phyloP scores from a whole-genome alignment of 2,797 vertebrate genomes.

The Streptopelia turtur region DNA sequence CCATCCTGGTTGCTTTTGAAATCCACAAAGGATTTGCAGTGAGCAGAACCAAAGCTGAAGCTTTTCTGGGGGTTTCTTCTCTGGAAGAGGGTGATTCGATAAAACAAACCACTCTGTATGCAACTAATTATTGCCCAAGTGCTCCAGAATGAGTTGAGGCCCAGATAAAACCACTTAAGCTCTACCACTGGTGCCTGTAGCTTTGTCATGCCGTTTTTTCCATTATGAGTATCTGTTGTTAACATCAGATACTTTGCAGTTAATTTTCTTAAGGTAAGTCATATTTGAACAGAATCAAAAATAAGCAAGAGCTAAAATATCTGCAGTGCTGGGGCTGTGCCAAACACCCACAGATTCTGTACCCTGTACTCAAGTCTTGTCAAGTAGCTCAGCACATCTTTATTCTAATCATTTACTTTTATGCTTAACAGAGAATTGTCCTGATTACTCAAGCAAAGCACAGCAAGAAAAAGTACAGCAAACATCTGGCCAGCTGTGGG shows the following conservation, averaged over 20 bases:
- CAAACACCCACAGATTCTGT: slow-evolving; percentile 68
- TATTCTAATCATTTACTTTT: slow-evolving; percentile 57
- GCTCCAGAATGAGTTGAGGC: background rate
- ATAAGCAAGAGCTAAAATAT: slow-evolving; percentile 70
- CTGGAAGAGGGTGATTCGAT: background rate
- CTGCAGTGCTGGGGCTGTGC: slow-evolving; percentile 66
- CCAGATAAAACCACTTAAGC: background rate
- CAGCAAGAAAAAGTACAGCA: background rate
- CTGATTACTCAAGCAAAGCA: slow-evolving; percentile 55
- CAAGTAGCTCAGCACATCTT: slow-evolving; percentile 66
- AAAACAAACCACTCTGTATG: background rate
- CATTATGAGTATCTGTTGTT: slow-evolving; percentile 14
- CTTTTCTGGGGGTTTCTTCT: background rate
- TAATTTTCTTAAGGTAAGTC: slow-evolving; percentile 47
- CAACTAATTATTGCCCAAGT: background rate
- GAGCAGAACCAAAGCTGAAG: background rate
- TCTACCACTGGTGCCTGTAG: background rate
- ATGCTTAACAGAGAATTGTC: slow-evolving; percentile 43
- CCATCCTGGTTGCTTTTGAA: background rate
- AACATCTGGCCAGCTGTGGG: background rate
- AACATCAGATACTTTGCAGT: slow-evolving; percentile 31
- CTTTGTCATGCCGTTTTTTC: background rate
- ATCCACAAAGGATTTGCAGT: background rate
- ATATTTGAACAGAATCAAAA: slow-evolving; percentile 61
- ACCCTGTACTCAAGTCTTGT: slow-evolving; percentile 58